A percentile compares a stretch with the other conserved stretches of the same genome.
phyloP scores from a whole-genome alignment of 2,113 vertebrate genomes.

The Paraplagusia blochii region DNA sequence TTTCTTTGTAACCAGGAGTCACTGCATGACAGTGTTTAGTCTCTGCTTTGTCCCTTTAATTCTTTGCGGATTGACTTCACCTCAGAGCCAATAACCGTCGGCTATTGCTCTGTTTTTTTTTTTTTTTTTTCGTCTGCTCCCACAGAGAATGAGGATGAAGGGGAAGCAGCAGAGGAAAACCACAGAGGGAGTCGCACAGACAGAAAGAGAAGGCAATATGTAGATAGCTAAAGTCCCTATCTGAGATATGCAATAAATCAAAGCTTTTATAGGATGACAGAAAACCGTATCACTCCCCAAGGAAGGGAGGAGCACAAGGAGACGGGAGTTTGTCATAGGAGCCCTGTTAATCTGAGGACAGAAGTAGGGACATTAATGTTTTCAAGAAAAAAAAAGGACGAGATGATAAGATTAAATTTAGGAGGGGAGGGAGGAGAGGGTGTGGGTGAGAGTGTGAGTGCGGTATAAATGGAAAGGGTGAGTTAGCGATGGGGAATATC shows the following conservation, averaged over 20 bases:
- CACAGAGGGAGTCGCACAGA: constrained; percentile 16
- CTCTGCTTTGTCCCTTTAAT: constrained; percentile 44
- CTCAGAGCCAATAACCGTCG: constrained; percentile 17
- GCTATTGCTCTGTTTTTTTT: constrained; percentile 18
- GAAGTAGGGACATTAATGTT: constrained; percentile 30
- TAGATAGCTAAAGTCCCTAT: constrained; percentile 47
- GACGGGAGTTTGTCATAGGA: constrained; percentile 31
- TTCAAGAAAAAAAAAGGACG: constrained; percentile 17
- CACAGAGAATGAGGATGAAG: constrained; percentile 8
- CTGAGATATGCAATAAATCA: constrained; percentile 68
- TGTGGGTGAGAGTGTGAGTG: not conserved
- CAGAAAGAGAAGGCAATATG: constrained; percentile 28
- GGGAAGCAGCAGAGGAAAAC: not conserved
- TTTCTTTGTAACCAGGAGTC: constrained; percentile 21
- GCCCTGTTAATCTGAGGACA: constrained; percentile 34
- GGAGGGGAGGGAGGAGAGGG: constrained; percentile 5
- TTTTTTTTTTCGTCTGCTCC: constrained; percentile 15
- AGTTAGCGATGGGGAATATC: constrained; percentile 42
- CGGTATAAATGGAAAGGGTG: not conserved
- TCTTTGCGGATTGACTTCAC: constrained; percentile 42
- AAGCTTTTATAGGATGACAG: constrained; percentile 48
- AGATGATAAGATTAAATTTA: constrained; percentile 44
- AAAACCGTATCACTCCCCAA: constrained; percentile 31
- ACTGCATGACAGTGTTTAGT: constrained; percentile 39
- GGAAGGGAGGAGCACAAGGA: constrained; percentile 13